Conservation (phyloP, 2,888 invertebrate genomes). For the Linyphia triangularis region DNA sequence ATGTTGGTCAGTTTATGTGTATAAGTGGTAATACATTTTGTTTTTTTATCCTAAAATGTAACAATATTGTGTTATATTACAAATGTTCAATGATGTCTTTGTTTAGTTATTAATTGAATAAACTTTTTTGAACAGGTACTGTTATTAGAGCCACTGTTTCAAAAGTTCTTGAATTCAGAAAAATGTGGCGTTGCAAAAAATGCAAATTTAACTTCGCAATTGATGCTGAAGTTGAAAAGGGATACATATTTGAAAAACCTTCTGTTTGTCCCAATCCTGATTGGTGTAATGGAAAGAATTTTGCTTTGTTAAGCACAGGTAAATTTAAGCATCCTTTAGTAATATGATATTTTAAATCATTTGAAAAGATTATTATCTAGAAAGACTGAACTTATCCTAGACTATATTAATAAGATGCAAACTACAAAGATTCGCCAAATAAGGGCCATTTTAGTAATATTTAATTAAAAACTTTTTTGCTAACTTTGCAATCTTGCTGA, state of each 20-base stretch:
- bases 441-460: no score
- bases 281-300: conserved; percentile 83
- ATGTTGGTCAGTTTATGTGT: conserved; percentile 87
- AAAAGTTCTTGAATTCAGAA: conserved; percentile 88
- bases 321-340: conserved; percentile 78
- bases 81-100: no score
- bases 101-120: not conserved
- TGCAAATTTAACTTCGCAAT: conserved; percentile 86
- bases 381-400: no score
- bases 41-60: not conserved
- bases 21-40: conserved; percentile 80
- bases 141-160: conserved; percentile 88
- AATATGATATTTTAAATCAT: not conserved
- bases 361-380: no score
- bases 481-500: no score
- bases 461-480: no score
- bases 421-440: no score
- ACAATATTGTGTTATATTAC: not conserved
- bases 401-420: no score
- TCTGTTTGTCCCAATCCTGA: conserved; percentile 83
- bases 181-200: conserved; percentile 87
- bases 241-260: conserved; percentile 83
- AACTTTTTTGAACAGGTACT: conserved; percentile 83
- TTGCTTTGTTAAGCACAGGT: conserved; percentile 80
- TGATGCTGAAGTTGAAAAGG: conserved; percentile 85